Evolutionary conservation across 2,797 vertebrate species (phyloP), one percentile per base, ranked within the genome.

Genomic region (Parauchenoglanis punctatus): DNA sequence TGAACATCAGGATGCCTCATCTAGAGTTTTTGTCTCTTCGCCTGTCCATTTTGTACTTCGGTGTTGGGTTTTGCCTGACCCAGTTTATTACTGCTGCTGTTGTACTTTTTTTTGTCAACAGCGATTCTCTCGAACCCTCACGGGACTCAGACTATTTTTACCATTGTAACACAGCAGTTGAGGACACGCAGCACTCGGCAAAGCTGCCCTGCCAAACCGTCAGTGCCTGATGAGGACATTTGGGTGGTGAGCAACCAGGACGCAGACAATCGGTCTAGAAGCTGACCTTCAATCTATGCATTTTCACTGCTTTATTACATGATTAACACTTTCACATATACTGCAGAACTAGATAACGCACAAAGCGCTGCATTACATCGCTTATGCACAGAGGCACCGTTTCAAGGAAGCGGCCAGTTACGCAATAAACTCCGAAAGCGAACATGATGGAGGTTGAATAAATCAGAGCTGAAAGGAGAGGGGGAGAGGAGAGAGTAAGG

Each of bases 121-220:
- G 54, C 2, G 11, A 81, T 58, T 78, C 52, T 59, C 40, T 77
- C 59, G n/a, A 81, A 81, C 7, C n/a, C 85, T 83, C 75, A 59
- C 52, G 86, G 76, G 87, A 80, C 73, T 28, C 61, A 0, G n/a
- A 61, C 81, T 89, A 91, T 91, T 88, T 89, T 82, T 88, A 87
- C 35, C 31, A 31, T 63, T 4, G 5, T 58, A 35, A 58, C 40
- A 40, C n/a, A 75, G 72, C 46, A 18, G 56, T 76, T 40, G 73
- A 89, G 83, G 88, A 87, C 83, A 84, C 25, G 23, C 40, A 1
- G 75, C 31, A 54, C 44, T 52, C 46, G 23, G 58, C 68, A 82
- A 72, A 31, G 56, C 77, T 75, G 44, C 49, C 54, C 73, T 61
- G 70, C 54, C 75, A 70, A 65, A 81, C 61, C 25, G 54, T 75